These are phyloP conservation scores for Tapirus terrestris DNA, from an alignment of 2,113 vertebrate genomes.

Conservation along the genomic window DNA sequence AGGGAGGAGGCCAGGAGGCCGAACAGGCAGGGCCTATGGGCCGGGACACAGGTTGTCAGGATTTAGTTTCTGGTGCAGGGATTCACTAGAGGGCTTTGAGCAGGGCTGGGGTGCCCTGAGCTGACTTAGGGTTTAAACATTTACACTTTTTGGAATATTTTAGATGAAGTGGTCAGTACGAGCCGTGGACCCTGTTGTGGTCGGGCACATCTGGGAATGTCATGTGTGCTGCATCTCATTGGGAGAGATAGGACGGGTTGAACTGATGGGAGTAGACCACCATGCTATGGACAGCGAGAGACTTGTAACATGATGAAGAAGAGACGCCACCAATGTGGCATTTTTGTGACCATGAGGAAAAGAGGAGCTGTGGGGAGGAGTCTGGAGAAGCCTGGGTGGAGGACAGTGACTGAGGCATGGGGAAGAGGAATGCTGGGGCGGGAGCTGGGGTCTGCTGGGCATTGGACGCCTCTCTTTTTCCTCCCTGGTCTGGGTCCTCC, in stretches of 20 bases:
- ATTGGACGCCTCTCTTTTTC: background rate
- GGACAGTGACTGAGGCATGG: background rate
- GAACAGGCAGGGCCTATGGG: background rate
- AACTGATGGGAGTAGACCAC: background rate
- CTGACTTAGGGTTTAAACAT: background rate
- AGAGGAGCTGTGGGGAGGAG: background rate
- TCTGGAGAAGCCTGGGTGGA: background rate
- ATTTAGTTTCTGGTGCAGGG: background rate
- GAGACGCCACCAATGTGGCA: accelerated
- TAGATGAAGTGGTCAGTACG: background rate
- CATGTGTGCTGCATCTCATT: background rate
- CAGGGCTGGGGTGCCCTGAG: no score
- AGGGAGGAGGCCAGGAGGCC: accelerated
- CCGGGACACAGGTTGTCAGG: no score
- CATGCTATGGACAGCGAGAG: accelerated
- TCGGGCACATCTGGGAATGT: background rate
- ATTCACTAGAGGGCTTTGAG: background rate
- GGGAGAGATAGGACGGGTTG: background rate
- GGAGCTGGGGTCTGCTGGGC: accelerated
- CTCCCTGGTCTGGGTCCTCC: background rate
- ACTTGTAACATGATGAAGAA: background rate
- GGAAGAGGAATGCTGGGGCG: background rate
- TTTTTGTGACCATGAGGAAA: background rate
- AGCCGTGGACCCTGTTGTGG: background rate
- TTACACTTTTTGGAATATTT: background rate